phyloP scores from a whole-genome alignment of 1,140 invertebrate species.

The Brachionus koreanus region DNA sequence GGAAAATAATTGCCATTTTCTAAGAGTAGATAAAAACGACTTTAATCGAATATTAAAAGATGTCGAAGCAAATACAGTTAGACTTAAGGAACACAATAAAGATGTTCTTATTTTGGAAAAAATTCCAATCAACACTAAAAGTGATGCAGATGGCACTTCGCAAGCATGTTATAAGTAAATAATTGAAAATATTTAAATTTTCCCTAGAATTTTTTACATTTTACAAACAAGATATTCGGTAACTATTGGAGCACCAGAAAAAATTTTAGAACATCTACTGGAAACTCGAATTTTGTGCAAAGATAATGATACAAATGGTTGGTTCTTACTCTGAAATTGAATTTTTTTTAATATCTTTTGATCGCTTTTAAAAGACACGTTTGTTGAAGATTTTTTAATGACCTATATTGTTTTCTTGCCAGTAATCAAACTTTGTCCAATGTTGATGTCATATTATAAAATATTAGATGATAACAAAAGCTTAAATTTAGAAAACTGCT shows the following conservation, averaged over 20 bases:
- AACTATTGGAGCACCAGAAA: slow-evolving; percentile 79
- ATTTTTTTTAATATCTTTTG: background rate
- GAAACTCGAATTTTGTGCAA: slow-evolving; percentile 71
- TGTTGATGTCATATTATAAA: slow-evolving; percentile 66
- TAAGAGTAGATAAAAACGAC: slow-evolving; percentile 80
- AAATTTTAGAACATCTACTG: slow-evolving; percentile 79
- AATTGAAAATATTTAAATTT: background rate
- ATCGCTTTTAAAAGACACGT: slow-evolving; percentile 63
- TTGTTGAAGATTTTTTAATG: slow-evolving; percentile 77
- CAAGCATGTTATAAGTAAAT: slow-evolving; percentile 66
- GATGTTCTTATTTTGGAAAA: slow-evolving; percentile 79
- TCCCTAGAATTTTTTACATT: background rate
- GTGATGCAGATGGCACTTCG: slow-evolving; percentile 50
- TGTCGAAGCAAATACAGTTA: slow-evolving; percentile 80
- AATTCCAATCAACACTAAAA: slow-evolving; percentile 60
- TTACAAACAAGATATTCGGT: slow-evolving; percentile 71
- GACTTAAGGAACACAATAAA: slow-evolving; percentile 78
- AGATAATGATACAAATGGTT: slow-evolving; percentile 54
- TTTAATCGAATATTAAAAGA: slow-evolving; percentile 79
- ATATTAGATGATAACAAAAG: slow-evolving; percentile 1
- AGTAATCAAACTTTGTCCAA: slow-evolving; percentile 69
- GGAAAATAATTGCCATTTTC: slow-evolving; percentile 78
- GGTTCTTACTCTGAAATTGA: background rate
- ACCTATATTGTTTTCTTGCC: slow-evolving; percentile 84
- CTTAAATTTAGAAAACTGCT: background rate